Evolutionary conservation across 2,113 vertebrate genomes (phyloP).

Genomic region (Marmota flaviventris): DNA sequence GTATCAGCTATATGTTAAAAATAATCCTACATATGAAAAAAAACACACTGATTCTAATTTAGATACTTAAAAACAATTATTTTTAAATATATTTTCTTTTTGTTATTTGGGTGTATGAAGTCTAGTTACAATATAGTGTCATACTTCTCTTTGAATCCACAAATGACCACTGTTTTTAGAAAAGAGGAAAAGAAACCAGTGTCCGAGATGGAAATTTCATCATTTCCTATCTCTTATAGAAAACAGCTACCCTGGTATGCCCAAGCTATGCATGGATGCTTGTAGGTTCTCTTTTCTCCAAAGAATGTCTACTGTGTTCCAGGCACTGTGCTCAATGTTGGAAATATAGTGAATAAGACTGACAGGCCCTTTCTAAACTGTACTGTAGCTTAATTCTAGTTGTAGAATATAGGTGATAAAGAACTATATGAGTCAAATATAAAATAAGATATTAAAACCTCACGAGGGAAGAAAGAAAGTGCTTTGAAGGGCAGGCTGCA

Average conservation of each 20-base stretch:
- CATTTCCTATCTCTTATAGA: conserved; percentile 9
- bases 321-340: not conserved
- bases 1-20: not conserved
- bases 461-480: not conserved
- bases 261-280: not conserved
- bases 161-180: conserved; percentile 45
- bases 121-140: not conserved
- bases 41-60: not conserved
- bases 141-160: not conserved
- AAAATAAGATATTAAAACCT: not conserved
- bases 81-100: conserved; percentile 28
- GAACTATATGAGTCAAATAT: not conserved
- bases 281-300: not conserved
- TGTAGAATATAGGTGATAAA: not conserved
- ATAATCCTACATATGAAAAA: not conserved
- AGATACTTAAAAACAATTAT: not conserved
- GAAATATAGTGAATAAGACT: not conserved
- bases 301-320: not conserved
- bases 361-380: not conserved
- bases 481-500: not conserved
- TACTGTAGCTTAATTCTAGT: not conserved
- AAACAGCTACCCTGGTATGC: not conserved
- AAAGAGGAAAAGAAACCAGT: conserved; percentile 58
- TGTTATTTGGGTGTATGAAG: not conserved
- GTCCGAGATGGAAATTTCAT: not conserved